Base-by-base conservation (phyloP, 2,797 vertebrate species). In the Nasua narica region DNA sequence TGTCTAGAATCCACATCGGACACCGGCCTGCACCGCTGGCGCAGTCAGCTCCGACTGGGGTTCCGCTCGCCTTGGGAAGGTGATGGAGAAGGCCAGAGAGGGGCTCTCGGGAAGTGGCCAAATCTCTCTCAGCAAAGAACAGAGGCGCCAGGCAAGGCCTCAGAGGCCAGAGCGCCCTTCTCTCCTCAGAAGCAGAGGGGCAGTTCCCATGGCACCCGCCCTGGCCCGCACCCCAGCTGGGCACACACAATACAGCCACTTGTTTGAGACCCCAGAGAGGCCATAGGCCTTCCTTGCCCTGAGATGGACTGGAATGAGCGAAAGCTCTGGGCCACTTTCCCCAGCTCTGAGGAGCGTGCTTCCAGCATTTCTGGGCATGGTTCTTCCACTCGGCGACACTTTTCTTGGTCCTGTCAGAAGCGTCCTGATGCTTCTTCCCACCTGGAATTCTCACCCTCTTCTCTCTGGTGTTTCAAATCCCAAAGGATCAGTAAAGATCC, bases 121-220 rank as follows among this genome's bases (percentile, higher is more conserved):
- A 4, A 32, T 35, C 13, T 70, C 87, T 19, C 46, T 56, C 43
- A 58, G 89, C 74, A 27, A 82, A 96, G 77, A 88, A 83, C 60
- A 35, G 60, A 37, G 90, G 95, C 56, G 35, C 96, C 93, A 6
- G 85, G 91, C 50, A 0, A 94, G 91, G 82, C 60, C 94, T 60
- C 76, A 3, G 52, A 76, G 89, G 84, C 95, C 97, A 62, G 37
- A 29, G 65, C 46, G 3, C 46, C 50, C 95, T 82, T 82, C 87
- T 48, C 62, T 52, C 91, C 90, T 93, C 97, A 50, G 93, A 70
- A 83, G 46, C 83, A 43, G 35, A 97, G 93, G 76, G 87, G 72
- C 74, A 15, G n/a, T 97, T 97, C 97, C 87, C 97, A 97, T 87
- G 97, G 93, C 97, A 96, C 67, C 8, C 6, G 10, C 60, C 91